A percentile compares a stretch with the other conserved stretches of the same genome.
Evolutionary conservation across 2,888 invertebrate species (phyloP).

Genomic region (Drosophila mayaguana): DNA sequence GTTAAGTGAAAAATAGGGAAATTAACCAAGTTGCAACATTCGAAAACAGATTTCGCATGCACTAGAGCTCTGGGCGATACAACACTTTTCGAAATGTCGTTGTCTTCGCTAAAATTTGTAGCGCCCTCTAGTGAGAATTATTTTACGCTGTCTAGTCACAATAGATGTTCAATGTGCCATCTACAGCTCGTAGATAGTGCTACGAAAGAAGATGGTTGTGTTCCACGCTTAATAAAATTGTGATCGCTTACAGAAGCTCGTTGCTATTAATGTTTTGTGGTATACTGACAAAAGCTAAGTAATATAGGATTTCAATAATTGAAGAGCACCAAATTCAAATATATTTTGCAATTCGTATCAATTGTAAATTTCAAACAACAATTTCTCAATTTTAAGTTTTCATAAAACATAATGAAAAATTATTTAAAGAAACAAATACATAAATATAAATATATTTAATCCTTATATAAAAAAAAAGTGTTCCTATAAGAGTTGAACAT

Average conservation of each 20-base stretch:
- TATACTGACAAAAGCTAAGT: background rate
- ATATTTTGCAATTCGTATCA: background rate
- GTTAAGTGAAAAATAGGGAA: background rate
- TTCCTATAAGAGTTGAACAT: no score
- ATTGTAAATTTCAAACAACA: no score
- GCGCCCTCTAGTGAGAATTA: background rate
- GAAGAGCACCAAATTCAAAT: background rate
- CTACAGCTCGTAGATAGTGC: background rate
- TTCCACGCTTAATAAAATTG: background rate
- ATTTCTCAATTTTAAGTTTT: background rate
- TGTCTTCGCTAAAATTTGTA: background rate
- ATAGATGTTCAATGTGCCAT: background rate
- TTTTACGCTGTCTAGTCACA: background rate
- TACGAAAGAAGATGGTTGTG: background rate
- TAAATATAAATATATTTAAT: no score
- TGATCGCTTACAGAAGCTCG: background rate
- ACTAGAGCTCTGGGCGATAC: background rate
- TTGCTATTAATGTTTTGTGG: background rate
- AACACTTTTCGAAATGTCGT: background rate
- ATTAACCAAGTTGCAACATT: background rate
- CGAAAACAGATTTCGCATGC: no score
- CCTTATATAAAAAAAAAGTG: no score
- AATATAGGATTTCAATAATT: background rate
- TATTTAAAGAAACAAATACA: no score
- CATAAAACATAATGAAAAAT: no score